Conservation (phyloP, 2,113 vertebrate species). For the Callopanchax toddi region DNA sequence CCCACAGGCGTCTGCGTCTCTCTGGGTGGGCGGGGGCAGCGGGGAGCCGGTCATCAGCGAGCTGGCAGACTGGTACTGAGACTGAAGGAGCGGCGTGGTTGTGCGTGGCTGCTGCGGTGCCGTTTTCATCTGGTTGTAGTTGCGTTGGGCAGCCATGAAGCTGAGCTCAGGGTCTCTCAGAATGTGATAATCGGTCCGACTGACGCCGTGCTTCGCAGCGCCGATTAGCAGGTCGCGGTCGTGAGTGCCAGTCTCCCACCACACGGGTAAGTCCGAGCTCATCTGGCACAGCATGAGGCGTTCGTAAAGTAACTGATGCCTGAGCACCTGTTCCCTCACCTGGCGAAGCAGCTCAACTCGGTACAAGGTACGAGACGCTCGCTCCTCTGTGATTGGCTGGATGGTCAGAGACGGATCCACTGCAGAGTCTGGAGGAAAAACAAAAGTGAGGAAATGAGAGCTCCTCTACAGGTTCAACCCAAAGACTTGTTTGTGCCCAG, state of each 20-base stretch:
- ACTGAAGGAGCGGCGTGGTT: slow-evolving; percentile 83
- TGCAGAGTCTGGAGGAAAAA: slow-evolving; percentile 79
- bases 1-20: slow-evolving; percentile 73
- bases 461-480: neutral
- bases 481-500: slow-evolving; percentile 23
- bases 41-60: slow-evolving; percentile 82
- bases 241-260: slow-evolving; percentile 94
- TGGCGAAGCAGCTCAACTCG: slow-evolving; percentile 96
- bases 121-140: slow-evolving; percentile 91
- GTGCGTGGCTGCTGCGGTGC: slow-evolving; percentile 78
- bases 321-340: slow-evolving; percentile 94
- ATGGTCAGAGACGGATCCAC: slow-evolving; percentile 92
- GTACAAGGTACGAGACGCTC: slow-evolving; percentile 95
- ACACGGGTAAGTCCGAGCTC: slow-evolving; percentile 92
- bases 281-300: slow-evolving; percentile 91
- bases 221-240: slow-evolving; percentile 95
- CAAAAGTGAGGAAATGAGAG: neutral
- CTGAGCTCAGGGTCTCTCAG: slow-evolving; percentile 95
- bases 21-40: slow-evolving; percentile 75
- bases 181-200: slow-evolving; percentile 98
- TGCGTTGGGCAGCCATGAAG: slow-evolving; percentile 93
- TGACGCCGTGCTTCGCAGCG: slow-evolving; percentile 96
- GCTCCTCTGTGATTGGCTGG: slow-evolving; percentile 97
- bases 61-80: slow-evolving; percentile 77
- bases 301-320: slow-evolving; percentile 89